Conservation (phyloP, 2,797 vertebrate genomes). For the Linurgus olivaceus region DNA sequence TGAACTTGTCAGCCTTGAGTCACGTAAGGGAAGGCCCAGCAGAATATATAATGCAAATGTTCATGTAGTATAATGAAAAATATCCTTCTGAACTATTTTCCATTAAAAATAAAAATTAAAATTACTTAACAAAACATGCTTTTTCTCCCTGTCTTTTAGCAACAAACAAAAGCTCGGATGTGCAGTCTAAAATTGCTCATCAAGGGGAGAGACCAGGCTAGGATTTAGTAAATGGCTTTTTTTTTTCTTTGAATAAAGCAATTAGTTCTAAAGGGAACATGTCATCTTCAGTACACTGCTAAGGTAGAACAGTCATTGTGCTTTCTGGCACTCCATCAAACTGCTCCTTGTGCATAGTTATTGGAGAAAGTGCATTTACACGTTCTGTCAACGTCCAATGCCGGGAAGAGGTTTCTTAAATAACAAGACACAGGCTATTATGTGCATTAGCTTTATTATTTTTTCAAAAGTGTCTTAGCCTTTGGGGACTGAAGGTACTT, state of each 20-base stretch:
- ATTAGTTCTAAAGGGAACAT: conserved; percentile 76
- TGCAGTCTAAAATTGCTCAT: conserved; percentile 73
- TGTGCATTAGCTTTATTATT: conserved; percentile 55
- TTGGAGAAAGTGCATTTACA: conserved; percentile 49
- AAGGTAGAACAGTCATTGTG: conserved; percentile 67
- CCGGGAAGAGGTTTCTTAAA: conserved; percentile 60
- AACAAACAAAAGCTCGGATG: conserved; percentile 72
- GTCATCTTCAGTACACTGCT: conserved; percentile 60
- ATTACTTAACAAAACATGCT: conserved; percentile 68
- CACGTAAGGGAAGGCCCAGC: conserved; percentile 3
- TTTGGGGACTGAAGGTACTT: conserved; percentile 42
- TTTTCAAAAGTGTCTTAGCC: conserved; percentile 43
- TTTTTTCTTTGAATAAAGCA: conserved; percentile 69
- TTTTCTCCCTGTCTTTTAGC: conserved; percentile 56
- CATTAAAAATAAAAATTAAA: conserved; percentile 75
- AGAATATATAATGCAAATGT: conserved; percentile 43
- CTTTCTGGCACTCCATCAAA: conserved; percentile 60
- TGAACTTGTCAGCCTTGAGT: conserved; percentile 55
- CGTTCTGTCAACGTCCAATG: conserved; percentile 26
- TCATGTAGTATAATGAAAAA: conserved; percentile 59
- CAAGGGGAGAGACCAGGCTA: conserved; percentile 63
- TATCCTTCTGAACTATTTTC: conserved; percentile 66
- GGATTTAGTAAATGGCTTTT: conserved; percentile 67
- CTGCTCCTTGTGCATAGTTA: conserved; percentile 31
- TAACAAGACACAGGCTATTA: conserved; percentile 29